Base-by-base conservation (phyloP, 2,113 vertebrate genomes). In the Symphodus melops region DNA sequence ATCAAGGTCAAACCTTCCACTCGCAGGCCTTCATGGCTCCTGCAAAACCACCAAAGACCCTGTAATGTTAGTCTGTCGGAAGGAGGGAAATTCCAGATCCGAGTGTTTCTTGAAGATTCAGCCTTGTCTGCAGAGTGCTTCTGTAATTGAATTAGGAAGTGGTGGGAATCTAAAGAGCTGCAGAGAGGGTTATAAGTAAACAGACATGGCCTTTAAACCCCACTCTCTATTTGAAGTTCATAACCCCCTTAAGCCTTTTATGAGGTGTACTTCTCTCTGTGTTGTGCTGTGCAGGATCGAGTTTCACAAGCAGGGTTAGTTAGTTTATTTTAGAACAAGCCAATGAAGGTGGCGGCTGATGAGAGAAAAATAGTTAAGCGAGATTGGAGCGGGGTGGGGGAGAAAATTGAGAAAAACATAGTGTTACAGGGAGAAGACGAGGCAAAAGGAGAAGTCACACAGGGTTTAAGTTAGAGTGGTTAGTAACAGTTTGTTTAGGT, bases 101-200 rank as follows among this genome's bases (percentile, higher is more conserved):
- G 75, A 81, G 75, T 42, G 62, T 85, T 86, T 81, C 67, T 75
- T 63, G 58, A 77, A 72, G 80, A 88, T 81, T 83, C 60, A 41
- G 76, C 66, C 76, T 81, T 63, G 68, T 84, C 75, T 79, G 58
- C 81, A 79, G 73, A 80, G 85, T 72, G 58, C 73, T 82, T 77
- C 67, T 55, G 48, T 92, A 91, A 92, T 93, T 92, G 81, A 92
- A 92, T 92, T 89, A 91, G 89, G 91, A 93, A 90, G 88, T 89
- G 85, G 88, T 80, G 79, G 83, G 86, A 86, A 86, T 84, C 78
- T 88, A 86, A 89, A 89, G 83, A 90, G 88, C 89, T 71, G 83
- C 83, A 90, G 87, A 91, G 82, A 90, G 91, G 84, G 68, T 83
- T 86, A 77, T 86, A 87, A 85, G 87, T 93, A 92, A 91, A 93